Evolutionary conservation across 2,888 invertebrate genomes (phyloP).

Genomic region (Spodoptera picta): DNA sequence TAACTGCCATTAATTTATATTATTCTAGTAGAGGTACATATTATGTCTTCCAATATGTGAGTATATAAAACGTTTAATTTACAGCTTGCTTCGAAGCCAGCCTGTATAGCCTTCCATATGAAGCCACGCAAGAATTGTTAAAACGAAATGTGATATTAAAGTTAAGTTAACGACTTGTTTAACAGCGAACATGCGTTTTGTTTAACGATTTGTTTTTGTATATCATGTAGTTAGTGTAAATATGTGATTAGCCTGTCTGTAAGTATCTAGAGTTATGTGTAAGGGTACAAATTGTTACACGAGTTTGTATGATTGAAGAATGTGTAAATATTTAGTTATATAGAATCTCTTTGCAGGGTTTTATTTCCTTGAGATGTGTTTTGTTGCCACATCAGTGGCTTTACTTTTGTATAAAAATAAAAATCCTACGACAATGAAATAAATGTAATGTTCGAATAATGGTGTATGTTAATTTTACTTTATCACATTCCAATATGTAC

Average conservation of each 20-base stretch:
- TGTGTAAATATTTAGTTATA: constrained; percentile 52
- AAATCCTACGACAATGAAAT: constrained; percentile 16
- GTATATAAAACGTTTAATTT: constrained; percentile 1
- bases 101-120: constrained; percentile 22
- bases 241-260: constrained; percentile 44
- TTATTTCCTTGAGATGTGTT: constrained; percentile 41
- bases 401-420: constrained; percentile 17
- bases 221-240: constrained; percentile 51
- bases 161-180: constrained; percentile 67
- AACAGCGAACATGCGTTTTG: constrained; percentile 57
- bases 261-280: constrained; percentile 43
- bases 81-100: background rate
- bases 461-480: constrained; percentile 31
- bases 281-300: constrained; percentile 56
- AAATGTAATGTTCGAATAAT: constrained; percentile 23
- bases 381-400: constrained; percentile 27
- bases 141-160: constrained; percentile 81
- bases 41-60: constrained; percentile 6
- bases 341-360: constrained; percentile 52
- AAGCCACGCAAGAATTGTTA: constrained; percentile 37
- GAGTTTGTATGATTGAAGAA: constrained; percentile 42
- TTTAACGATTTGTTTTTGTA: constrained; percentile 58
- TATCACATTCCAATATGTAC: constrained; percentile 31
- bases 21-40: constrained; percentile 3
- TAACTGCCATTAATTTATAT: constrained; percentile 17